phyloP scores from a whole-genome alignment of 2,888 invertebrate species.

The Cheilosia vernalis region DNA sequence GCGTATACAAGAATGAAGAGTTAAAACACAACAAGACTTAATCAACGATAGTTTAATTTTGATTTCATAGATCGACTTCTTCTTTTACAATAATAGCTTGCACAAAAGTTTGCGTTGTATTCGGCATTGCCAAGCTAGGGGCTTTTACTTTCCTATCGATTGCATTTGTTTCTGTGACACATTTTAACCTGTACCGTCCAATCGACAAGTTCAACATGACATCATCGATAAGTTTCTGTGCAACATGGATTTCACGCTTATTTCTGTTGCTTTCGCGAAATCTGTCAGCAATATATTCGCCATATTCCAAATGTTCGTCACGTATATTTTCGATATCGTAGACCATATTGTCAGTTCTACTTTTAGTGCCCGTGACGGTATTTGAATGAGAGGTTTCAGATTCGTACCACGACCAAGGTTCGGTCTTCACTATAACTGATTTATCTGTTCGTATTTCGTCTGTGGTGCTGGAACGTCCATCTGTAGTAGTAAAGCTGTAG shows the following conservation, averaged over 20 bases:
- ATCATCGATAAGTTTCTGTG: neutral
- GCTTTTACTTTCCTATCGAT: too few species aligned
- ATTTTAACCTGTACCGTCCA: neutral
- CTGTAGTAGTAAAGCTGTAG: too few species aligned
- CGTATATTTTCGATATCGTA: neutral
- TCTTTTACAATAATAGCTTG: neutral
- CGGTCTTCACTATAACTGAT: too few species aligned
- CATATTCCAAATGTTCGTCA: conserved; percentile 2
- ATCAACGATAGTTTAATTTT: neutral
- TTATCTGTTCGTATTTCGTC: too few species aligned
- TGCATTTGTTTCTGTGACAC: too few species aligned
- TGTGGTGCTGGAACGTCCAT: too few species aligned
- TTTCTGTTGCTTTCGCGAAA: neutral
- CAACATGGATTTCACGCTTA: neutral
- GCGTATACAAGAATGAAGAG: neutral
- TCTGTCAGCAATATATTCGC: neutral
- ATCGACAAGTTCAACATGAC: neutral
- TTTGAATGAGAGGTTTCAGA: too few species aligned
- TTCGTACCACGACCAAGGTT: too few species aligned
- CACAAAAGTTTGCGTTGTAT: neutral
- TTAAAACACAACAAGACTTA: neutral
- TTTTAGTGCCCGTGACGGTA: neutral
- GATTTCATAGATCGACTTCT: neutral
- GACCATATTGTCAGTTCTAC: neutral
- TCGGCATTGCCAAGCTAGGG: too few species aligned